Evolutionary conservation across 2,797 vertebrate genomes (phyloP).

Genomic region (Tokudaia muenninki): DNA sequence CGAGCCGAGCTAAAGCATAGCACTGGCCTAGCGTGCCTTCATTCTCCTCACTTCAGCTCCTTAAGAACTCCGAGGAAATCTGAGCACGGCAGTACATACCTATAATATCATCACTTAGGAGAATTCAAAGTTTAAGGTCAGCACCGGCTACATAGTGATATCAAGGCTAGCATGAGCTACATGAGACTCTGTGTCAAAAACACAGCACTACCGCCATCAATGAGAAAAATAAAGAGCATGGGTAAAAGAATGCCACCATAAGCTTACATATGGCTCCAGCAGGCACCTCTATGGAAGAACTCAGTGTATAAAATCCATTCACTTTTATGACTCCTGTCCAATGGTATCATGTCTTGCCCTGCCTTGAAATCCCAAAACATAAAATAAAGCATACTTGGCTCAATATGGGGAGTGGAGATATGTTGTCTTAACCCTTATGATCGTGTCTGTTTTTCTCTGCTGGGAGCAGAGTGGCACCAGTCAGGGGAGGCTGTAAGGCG

Average conservation of each 20-base stretch:
- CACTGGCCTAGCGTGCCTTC: not conserved
- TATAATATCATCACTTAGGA: not conserved
- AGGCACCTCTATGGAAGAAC: not conserved
- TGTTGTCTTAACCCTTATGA: not conserved
- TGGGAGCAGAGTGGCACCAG: not conserved
- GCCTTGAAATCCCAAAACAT: not conserved
- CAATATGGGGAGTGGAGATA: not conserved
- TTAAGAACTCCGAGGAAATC: not conserved
- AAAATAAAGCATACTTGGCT: not conserved
- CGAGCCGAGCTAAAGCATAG: not conserved
- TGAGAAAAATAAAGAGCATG: not conserved
- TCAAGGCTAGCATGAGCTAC: not conserved
- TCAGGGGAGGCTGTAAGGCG: not conserved
- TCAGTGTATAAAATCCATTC: not conserved
- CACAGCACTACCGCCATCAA: not conserved
- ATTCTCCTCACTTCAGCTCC: not conserved
- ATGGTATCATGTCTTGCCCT: not conserved
- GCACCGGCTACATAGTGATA: not conserved
- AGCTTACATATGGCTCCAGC: not conserved
- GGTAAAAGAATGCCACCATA: not conserved
- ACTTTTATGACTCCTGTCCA: slow-evolving; percentile 4
- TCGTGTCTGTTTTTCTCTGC: not conserved
- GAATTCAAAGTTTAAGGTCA: not conserved
- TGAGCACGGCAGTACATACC: too few relatives aligned
- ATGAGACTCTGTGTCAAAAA: not conserved